Percentiles rank a stretch among this genome's conserved stretches.
Evolutionary conservation across 30 jellyfish, hydroid and myxozoan genomes (phyloP).

Genomic region (Hydractinia echinata): DNA sequence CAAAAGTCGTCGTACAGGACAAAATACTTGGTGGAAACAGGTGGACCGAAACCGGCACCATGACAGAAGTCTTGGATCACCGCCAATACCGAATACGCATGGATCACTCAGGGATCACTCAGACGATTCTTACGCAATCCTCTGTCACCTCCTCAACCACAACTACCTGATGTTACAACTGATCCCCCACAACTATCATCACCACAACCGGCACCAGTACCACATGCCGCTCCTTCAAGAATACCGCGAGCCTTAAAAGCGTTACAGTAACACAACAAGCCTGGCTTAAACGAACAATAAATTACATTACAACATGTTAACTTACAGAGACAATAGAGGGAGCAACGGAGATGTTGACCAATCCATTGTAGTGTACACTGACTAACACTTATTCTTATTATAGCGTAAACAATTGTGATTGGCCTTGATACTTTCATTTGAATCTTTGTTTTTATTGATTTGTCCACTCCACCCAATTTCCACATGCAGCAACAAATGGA

Average conservation of each 20-base stretch:
- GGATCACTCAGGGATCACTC: slow-evolving; percentile 8
- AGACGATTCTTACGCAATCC: too few species aligned
- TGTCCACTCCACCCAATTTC: too few species aligned
- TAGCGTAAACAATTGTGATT: too few species aligned
- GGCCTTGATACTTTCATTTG: too few species aligned
- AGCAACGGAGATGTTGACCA: too few species aligned
- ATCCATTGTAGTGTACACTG: too few species aligned
- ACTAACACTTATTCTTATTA: too few species aligned
- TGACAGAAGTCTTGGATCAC: neutral
- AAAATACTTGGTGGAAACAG: neutral
- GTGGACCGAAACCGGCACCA: neutral
- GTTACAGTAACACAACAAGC: neutral
- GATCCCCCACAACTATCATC: neutral
- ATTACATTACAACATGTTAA: neutral
- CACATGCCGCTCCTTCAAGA: neutral
- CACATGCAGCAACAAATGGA: too few species aligned
- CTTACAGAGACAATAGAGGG: too few species aligned
- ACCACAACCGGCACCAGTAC: neutral
- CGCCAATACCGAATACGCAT: slow-evolving; percentile 26
- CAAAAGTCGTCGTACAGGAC: neutral
- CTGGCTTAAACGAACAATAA: neutral
- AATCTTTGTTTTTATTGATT: too few species aligned
- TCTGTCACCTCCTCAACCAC: too few species aligned
- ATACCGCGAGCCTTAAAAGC: neutral
- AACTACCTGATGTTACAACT: neutral